These are phyloP conservation scores for Julus scandinavius DNA, from an alignment of 2,888 invertebrate species.

Conservation along the genomic window DNA sequence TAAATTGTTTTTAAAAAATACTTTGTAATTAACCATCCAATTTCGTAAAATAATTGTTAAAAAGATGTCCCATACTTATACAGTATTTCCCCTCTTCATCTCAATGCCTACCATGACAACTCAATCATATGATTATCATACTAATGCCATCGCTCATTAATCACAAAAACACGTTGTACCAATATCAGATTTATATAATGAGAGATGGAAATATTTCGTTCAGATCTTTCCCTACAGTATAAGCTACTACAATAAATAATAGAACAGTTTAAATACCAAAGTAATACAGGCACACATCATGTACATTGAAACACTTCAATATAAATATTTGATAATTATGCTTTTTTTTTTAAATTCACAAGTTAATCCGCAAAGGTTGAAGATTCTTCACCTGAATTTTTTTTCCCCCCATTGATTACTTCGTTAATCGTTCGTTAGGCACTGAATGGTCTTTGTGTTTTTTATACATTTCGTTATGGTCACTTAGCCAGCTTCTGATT, in stretches of 20 bases:
- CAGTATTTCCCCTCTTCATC: no score
- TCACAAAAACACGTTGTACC: background rate
- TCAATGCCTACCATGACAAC: no score
- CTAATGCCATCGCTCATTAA: background rate
- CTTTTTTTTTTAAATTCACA: background rate
- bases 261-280: background rate
- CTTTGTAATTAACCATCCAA: no score
- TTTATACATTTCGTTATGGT: conserved; percentile 35
- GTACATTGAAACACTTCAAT: background rate
- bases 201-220: background rate
- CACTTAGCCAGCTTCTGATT: conserved; percentile 34
- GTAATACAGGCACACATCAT: background rate
- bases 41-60: no score
- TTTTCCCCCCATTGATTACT: background rate
- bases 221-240: no score
- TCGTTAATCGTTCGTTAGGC: background rate
- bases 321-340: background rate
- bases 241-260: background rate
- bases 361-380: background rate
- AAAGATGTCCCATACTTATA: no score
- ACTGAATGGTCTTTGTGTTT: conserved; percentile 27
- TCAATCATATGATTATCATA: no score
- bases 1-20: no score
- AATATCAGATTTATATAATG: background rate
- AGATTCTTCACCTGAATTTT: background rate